Base-by-base conservation (phyloP, 2,797 vertebrate genomes). In the Pelochelys cantorii region DNA sequence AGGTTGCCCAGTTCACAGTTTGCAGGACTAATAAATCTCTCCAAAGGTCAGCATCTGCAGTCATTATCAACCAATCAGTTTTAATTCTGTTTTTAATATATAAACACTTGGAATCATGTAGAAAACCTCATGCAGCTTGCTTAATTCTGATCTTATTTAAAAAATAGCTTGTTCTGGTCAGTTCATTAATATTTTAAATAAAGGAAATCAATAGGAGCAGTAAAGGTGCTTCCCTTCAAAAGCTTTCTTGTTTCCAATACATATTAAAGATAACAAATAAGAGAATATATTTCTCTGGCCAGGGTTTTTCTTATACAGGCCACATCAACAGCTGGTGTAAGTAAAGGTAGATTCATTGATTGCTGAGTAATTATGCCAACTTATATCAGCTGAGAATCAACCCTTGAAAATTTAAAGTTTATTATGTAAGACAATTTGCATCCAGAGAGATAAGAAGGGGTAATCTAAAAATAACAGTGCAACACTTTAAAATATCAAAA, bases 21-120 rank as follows among this genome's bases (percentile, higher is more conserved):
- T 97, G 97, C 81, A 93, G 90, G 91, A 92, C 93, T 97, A 95
- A 97, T 94, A 94, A 97, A 96, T 97, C 96, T 97, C 96, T 93
- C 87, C 93, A 97, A 93, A 97, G 97, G 94, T 97, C 96, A 97
- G 92, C 95, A 95, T 95, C 93, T 95, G 96, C 91, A 96, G 89
- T 96, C 92, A 96, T 94, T 97, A 95, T 95, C 93, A 95, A 94
- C 91, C 95, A 97, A 97, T 95, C 95, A 97, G 93, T 96, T 97
- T 94, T 94, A 96, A 96, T 97, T 97, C 95, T 88, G 42, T 85
- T 97, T 97, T 97, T 96, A 97, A 96, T 96, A 94, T 88, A 93
- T 95, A 94, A 97, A 96, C 92, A 91, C 90, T 94, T 86, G 93
- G 87, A 85, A 96, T 94, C 94, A 95, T 93, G 91, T 88, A 91